phyloP scores from a whole-genome alignment of 2,797 vertebrate species.

The Cyclura pinguis region DNA sequence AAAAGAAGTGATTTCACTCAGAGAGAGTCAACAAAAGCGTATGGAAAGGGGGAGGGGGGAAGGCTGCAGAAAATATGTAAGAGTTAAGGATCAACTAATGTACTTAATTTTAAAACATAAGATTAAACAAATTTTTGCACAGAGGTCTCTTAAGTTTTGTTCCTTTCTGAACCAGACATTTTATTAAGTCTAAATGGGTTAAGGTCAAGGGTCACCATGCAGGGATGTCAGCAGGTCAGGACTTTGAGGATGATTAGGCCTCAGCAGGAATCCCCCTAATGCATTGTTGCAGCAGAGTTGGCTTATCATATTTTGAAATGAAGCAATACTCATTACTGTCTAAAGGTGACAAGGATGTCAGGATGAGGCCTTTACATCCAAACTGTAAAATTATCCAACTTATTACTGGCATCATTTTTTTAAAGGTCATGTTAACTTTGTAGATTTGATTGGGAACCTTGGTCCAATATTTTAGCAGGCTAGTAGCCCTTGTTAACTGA shows the following conservation, averaged over 20 bases:
- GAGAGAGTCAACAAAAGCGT: background rate
- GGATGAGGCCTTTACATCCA: background rate
- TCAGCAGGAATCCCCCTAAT: background rate
- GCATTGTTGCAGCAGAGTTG: background rate
- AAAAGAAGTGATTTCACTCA: constrained; percentile 44
- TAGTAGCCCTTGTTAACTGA: background rate
- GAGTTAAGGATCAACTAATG: background rate
- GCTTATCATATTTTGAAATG: background rate
- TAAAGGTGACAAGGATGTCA: background rate
- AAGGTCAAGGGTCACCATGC: no score
- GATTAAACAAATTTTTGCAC: no score
- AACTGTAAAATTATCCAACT: background rate
- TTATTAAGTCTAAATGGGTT: no score
- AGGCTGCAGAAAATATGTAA: constrained; percentile 1
- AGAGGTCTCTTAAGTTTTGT: no score
- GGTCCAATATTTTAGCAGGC: background rate
- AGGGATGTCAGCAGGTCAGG: no score
- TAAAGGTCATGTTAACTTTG: background rate
- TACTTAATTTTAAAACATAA: background rate
- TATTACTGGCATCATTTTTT: background rate
- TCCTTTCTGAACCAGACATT: no score
- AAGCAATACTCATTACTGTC: background rate
- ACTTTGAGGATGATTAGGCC: no score
- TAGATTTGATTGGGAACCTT: background rate
- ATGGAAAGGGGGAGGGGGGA: background rate